These are phyloP conservation scores for Pangasius djambal DNA, from an alignment of 2,797 vertebrate species.

Conservation along the genomic window DNA sequence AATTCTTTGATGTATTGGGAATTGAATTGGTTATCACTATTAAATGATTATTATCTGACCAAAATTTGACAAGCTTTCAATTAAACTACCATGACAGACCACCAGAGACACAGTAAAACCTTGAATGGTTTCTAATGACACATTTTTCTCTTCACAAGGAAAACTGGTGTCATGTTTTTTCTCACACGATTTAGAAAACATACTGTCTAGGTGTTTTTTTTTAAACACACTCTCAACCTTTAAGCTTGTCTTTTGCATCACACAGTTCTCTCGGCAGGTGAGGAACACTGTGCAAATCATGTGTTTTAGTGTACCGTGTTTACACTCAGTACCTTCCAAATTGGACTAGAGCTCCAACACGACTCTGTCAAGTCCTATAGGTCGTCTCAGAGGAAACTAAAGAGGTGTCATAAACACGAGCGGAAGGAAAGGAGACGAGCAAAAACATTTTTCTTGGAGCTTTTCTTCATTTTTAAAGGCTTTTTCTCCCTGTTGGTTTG, in stretches of 20 bases:
- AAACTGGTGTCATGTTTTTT: neutral
- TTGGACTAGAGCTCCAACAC: neutral
- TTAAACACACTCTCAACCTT: too few species aligned
- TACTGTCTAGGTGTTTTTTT: neutral
- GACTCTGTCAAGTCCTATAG: neutral
- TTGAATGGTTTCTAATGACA: neutral
- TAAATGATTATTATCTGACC: neutral
- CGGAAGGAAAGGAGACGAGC: neutral
- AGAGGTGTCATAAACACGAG: neutral
- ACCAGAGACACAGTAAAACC: neutral
- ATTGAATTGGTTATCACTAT: neutral
- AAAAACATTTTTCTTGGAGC: neutral
- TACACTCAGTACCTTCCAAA: neutral
- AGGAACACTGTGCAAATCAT: neutral
- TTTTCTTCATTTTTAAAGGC: slow-evolving; percentile 26
- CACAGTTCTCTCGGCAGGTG: neutral
- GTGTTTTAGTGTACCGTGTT: too few species aligned
- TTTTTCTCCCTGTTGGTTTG: slow-evolving; percentile 31
- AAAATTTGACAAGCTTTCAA: neutral
- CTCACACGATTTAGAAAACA: neutral
- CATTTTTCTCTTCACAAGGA: neutral
- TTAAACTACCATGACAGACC: neutral
- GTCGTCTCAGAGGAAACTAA: too few species aligned
- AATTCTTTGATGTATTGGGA: neutral
- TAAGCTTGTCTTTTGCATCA: neutral